These are phyloP conservation scores for Tethya wilhelma DNA, from an alignment of 37 sponge, comb jelly and placozoan species.

Conservation along the genomic window DNA sequence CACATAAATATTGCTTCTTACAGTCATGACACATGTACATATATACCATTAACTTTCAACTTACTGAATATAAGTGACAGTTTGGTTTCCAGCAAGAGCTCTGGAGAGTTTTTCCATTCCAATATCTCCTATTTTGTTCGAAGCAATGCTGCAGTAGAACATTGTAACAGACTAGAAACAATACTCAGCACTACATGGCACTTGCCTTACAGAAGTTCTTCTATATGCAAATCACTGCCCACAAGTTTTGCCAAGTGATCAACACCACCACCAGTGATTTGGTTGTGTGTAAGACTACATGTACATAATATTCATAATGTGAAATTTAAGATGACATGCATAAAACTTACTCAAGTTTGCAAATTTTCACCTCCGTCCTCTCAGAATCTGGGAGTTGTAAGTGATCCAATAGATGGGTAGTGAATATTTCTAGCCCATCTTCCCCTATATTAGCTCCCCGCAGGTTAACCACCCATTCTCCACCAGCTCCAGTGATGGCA, in stretches of 20 bases:
- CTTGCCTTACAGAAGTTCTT: too few relatives aligned
- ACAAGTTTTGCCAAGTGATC: conserved; percentile 22
- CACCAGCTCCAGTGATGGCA: conserved; percentile 2
- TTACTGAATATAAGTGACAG: conserved; percentile 16
- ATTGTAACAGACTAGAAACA: neutral
- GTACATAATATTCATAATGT: too few relatives aligned
- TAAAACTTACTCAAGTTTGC: conserved; percentile 10
- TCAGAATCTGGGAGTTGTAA: too few relatives aligned
- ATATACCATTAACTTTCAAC: too few relatives aligned
- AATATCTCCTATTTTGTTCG: too few relatives aligned
- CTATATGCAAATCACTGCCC: neutral
- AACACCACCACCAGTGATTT: neutral
- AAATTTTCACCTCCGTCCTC: too few relatives aligned
- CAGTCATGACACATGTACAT: too few relatives aligned
- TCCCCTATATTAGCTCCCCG: conserved; percentile 38
- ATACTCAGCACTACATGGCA: neutral
- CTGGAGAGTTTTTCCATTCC: neutral
- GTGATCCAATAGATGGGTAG: too few relatives aligned
- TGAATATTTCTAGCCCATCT: conserved; percentile 33
- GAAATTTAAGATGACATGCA: neutral
- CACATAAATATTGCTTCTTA: neutral
- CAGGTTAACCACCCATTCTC: conserved; percentile 23
- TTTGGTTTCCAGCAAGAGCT: conserved; percentile 4
- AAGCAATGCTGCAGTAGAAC: too few relatives aligned
- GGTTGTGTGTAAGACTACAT: conserved; percentile 32